Percentiles rank a stretch among this genome's conserved stretches.
phyloP scores from a whole-genome alignment of 1,140 invertebrate genomes.

The Lasioglossum baleicum region DNA sequence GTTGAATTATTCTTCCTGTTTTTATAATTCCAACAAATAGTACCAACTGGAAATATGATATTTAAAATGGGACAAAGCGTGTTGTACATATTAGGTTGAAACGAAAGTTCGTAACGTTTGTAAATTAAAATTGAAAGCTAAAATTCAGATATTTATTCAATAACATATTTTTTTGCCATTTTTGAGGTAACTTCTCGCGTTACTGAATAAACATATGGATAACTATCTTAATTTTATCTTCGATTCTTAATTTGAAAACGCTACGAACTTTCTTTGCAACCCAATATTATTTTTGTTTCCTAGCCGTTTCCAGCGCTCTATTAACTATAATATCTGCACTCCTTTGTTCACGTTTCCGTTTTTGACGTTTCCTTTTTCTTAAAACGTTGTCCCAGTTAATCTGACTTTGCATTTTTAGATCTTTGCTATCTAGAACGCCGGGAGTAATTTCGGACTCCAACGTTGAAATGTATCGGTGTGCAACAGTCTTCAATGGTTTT shows the following conservation, averaged over 20 bases:
- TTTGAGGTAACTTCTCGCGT: no score
- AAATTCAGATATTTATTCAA: no score
- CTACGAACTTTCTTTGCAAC: no score
- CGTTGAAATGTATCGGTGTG: conserved; percentile 35
- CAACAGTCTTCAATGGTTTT: conserved; percentile 22
- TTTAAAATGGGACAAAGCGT: neutral
- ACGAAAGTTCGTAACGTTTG: no score
- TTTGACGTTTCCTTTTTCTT: conserved; percentile 62
- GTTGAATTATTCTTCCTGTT: conserved; percentile 1
- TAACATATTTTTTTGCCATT: no score
- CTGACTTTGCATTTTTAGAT: conserved; percentile 62
- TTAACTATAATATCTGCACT: conserved; percentile 60
- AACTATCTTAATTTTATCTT: no score
- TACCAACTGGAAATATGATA: conserved; percentile 10
- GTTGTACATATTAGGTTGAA: neutral
- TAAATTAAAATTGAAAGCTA: no score
- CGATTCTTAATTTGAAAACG: no score
- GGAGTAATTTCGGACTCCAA: conserved; percentile 59
- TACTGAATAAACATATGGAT: no score
- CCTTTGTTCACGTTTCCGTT: conserved; percentile 50
- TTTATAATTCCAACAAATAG: neutral
- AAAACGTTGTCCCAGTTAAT: conserved; percentile 71
- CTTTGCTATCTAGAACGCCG: conserved; percentile 64
- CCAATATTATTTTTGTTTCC: conserved; percentile 45
- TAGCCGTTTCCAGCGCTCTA: conserved; percentile 64